A percentile compares a stretch with the other conserved stretches of the same genome.
Evolutionary conservation across 53 echinoderm and acorn worm species (phyloP).

Genomic region (Echinometra lucunter): DNA sequence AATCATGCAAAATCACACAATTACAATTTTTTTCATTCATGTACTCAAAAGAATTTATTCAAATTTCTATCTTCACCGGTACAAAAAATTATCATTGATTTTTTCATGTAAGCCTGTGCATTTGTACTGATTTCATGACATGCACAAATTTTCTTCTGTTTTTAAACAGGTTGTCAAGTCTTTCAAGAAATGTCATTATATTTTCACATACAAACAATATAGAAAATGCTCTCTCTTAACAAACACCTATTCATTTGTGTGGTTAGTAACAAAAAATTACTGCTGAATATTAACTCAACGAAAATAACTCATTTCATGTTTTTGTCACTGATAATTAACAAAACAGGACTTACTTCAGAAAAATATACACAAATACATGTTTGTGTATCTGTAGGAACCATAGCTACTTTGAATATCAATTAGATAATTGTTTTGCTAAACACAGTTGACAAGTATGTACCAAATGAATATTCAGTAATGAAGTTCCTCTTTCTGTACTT

Average conservation of each 20-base stretch:
- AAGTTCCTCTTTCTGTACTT: too few relatives aligned
- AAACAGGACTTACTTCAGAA: not conserved
- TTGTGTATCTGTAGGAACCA: too few relatives aligned
- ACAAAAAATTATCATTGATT: conserved; percentile 13
- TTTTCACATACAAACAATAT: not conserved
- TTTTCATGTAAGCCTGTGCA: not conserved
- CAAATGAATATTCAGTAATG: too few relatives aligned
- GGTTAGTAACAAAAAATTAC: too few relatives aligned
- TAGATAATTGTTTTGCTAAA: too few relatives aligned
- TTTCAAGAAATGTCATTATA: not conserved
- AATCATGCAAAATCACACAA: not conserved
- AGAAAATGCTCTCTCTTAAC: not conserved
- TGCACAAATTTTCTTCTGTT: not conserved
- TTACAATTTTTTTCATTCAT: not conserved
- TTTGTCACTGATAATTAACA: not conserved
- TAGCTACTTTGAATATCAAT: too few relatives aligned
- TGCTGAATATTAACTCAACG: not conserved
- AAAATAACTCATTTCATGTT: not conserved
- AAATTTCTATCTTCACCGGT: not conserved
- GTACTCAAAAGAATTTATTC: not conserved
- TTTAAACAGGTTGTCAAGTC: not conserved
- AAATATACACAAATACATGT: too few relatives aligned
- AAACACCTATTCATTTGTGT: not conserved
- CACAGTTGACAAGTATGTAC: not conserved
- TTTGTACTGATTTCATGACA: not conserved